Base-by-base conservation (phyloP, 1,140 invertebrate genomes). In the Contarinia nasturtii region DNA sequence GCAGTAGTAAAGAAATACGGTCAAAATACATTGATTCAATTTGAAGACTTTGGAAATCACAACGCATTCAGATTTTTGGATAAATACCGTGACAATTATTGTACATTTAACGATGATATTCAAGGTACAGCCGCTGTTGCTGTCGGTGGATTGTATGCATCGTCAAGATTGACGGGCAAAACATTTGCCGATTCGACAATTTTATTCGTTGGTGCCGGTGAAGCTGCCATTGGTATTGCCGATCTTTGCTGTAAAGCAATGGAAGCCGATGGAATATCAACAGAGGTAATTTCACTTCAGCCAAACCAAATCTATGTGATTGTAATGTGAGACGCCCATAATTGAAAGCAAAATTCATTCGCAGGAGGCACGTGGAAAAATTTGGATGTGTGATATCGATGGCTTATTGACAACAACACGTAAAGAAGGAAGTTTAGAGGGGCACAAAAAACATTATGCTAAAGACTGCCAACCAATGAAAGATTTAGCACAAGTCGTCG, bases 41-140 rank as follows among this genome's bases (percentile, higher is more conserved):
- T 97, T 67, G 92, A 97, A 73, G 93, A 97, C 66, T 97, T 97
- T 64, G 92, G 84, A 22, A 86, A 92, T 57, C 74, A 79, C 52
- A 97, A 96, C 69, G 92, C 92, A 40, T 92, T 90, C 69, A 73
- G 85, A 46, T 79, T 96, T 52, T 61, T 96, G 46, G 79, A 89
- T 49, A 91, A 86, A 61, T 96, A 94, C 61, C 70, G 82, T 46
- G 67, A 83, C 49, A 70, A 74, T 40, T 95, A 92, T 57, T 94
- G 90, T 57, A 94, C 88, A 7, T 97, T 97, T 58, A 97, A 97
- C 58, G 92, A 97, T 60, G 92, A 97, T 58, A 95, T 96, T 60
- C 91, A 96, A 67, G 43, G 92, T 19, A 96, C 92, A 0, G 92
- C 92, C 0, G 77, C 84, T 22, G 92, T 95, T 1, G 87, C 86